A percentile compares a stretch with the other conserved stretches of the same genome.
phyloP scores from a whole-genome alignment of 2,113 vertebrate species.

The Xerus inauris region DNA sequence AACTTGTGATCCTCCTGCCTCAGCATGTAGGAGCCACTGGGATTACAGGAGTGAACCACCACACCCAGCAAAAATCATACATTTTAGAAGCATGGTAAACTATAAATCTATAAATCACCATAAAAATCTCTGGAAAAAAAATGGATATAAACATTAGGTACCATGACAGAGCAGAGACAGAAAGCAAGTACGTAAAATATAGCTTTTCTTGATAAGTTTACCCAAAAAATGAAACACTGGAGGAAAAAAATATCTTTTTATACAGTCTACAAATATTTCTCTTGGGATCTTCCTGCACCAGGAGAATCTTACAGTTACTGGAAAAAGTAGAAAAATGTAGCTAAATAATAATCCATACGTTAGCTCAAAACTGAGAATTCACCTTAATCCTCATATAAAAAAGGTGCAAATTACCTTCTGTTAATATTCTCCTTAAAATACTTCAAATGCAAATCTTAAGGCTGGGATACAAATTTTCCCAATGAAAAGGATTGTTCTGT shows the following conservation, averaged over 20 bases:
- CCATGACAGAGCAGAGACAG: background rate
- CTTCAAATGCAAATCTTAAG: conserved; percentile 22
- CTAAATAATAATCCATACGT: conserved; percentile 18
- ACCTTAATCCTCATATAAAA: background rate
- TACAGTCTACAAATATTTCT: background rate
- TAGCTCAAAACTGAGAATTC: conserved; percentile 34
- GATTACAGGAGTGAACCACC: too few species aligned
- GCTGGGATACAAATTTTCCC: background rate
- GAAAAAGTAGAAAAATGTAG: background rate
- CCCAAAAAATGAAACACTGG: background rate
- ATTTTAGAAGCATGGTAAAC: background rate
- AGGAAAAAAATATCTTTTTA: conserved; percentile 13
- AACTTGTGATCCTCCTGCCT: too few species aligned
- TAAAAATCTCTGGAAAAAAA: conserved; percentile 6
- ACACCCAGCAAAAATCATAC: background rate
- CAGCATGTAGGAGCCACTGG: too few species aligned
- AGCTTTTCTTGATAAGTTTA: background rate
- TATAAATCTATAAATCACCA: background rate
- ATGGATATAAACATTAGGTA: background rate
- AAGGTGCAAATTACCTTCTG: background rate
- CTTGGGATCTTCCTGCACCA: background rate
- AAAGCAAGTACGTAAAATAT: background rate
- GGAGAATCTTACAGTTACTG: background rate
- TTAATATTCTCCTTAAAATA: conserved; percentile 14
- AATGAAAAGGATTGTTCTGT: background rate